Conservation (phyloP, 2,113 vertebrate genomes). For the Gasterosteus nipponicus region DNA sequence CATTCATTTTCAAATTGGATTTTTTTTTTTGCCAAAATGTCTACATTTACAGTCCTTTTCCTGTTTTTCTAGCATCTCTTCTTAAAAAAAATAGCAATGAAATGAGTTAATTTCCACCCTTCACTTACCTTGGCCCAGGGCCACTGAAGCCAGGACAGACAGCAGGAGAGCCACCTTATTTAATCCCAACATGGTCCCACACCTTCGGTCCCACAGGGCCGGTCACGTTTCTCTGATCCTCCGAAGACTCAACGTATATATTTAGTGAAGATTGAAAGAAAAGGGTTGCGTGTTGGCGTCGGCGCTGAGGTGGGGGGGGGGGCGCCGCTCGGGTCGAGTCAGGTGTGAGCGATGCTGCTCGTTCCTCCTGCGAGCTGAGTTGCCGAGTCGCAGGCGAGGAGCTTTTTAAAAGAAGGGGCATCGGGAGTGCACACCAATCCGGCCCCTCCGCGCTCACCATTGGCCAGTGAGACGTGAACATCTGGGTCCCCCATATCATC, state of each 20-base stretch:
- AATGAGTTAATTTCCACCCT: constrained; percentile 3
- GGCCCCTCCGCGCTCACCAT: constrained; percentile 81
- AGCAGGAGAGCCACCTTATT: constrained; percentile 69
- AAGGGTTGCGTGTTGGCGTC: not conserved
- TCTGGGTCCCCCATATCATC: constrained; percentile 77
- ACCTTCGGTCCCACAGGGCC: constrained; percentile 12
- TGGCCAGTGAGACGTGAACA: constrained; percentile 76
- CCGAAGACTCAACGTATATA: constrained; percentile 22
- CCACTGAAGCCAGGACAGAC: constrained; percentile 62
- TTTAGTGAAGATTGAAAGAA: not conserved
- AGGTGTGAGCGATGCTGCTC: constrained; percentile 67
- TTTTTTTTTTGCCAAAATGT: not conserved
- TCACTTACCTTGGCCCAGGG: constrained; percentile 80
- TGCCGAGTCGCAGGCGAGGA: constrained; percentile 66
- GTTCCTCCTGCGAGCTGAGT: constrained; percentile 64
- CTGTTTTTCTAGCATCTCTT: not conserved
- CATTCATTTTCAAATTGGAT: not conserved
- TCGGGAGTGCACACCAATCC: constrained; percentile 73
- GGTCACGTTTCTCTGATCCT: constrained; percentile 5
- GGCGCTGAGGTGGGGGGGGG: too few species aligned
- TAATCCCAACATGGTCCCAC: constrained; percentile 78
- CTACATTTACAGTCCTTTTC: not conserved
- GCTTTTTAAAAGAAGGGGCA: constrained; percentile 82
- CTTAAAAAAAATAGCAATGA: not conserved
- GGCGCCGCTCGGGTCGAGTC: constrained; percentile 19